A percentile compares a stretch with the other conserved stretches of the same genome.
phyloP scores from a whole-genome alignment of 2,113 vertebrate genomes.

The Deroptyus accipitrinus region DNA sequence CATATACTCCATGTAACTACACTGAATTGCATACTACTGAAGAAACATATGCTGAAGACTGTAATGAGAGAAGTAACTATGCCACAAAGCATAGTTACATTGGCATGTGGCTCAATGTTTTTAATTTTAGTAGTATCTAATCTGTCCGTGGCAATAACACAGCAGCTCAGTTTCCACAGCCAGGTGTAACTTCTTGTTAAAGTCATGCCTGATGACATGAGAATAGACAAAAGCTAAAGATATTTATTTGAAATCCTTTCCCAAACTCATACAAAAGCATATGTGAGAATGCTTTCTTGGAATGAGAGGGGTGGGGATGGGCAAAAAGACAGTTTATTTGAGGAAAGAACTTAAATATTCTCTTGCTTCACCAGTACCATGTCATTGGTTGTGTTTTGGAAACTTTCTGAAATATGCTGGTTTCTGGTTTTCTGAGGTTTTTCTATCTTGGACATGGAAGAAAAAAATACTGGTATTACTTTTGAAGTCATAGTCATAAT shows the following conservation, averaged over 20 bases:
- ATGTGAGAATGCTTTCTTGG: background rate
- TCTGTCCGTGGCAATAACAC: constrained; percentile 30
- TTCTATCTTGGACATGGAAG: background rate
- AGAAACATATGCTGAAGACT: constrained; percentile 11
- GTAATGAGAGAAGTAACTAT: constrained; percentile 62
- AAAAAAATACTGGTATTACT: background rate
- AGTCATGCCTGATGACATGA: background rate
- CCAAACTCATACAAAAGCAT: background rate
- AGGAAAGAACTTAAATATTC: background rate
- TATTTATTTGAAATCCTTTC: background rate
- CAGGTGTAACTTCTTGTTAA: constrained; percentile 38
- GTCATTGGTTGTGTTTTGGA: background rate
- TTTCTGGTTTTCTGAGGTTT: background rate
- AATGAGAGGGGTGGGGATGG: background rate
- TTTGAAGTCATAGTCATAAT: background rate
- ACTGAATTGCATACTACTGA: background rate
- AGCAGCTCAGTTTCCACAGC: constrained; percentile 55
- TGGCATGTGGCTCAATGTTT: constrained; percentile 13
- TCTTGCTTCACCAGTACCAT: background rate
- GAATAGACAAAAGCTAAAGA: background rate
- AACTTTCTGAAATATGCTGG: background rate
- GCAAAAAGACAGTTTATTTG: background rate
- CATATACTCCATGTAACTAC: background rate
- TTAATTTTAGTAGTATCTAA: constrained; percentile 65
- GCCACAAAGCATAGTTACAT: constrained; percentile 3